Percentiles rank a stretch among this genome's conserved stretches.
Evolutionary conservation across 2,888 invertebrate species (phyloP).

Genomic region (Morpho achilles): DNA sequence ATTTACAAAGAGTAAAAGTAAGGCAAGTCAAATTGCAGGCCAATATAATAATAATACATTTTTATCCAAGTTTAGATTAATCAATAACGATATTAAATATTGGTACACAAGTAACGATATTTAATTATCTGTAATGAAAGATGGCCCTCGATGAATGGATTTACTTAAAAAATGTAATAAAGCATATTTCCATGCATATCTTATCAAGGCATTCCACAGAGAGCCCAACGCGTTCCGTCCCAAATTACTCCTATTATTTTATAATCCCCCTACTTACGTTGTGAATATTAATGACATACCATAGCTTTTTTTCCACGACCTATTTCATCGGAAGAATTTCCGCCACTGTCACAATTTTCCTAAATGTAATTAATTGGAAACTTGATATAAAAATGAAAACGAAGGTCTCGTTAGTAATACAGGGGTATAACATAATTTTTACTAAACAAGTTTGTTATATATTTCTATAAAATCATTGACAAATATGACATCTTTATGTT

Average conservation of each 20-base stretch:
- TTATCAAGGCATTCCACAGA: slow-evolving; percentile 64
- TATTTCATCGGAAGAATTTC: slow-evolving; percentile 61
- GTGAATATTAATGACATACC: slow-evolving; percentile 79
- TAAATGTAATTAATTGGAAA: slow-evolving; percentile 26
- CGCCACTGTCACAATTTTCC: slow-evolving; percentile 54
- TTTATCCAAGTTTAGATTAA: not conserved
- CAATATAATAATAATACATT: not conserved
- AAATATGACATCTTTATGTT: too few species aligned
- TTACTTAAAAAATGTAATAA: slow-evolving; percentile 70
- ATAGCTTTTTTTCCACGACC: slow-evolving; percentile 57
- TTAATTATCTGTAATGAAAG: slow-evolving; percentile 15
- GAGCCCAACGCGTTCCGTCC: slow-evolving; percentile 58
- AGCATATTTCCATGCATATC: slow-evolving; percentile 75
- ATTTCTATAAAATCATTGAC: too few species aligned
- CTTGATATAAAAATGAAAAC: slow-evolving; percentile 1
- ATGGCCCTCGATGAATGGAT: slow-evolving; percentile 25
- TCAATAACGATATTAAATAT: not conserved
- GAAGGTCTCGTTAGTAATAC: slow-evolving; percentile 1
- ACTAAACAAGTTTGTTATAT: too few species aligned
- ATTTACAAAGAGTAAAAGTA: too few species aligned
- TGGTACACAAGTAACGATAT: not conserved
- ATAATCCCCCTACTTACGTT: slow-evolving; percentile 77
- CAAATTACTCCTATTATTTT: slow-evolving; percentile 79
- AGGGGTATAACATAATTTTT: too few species aligned
- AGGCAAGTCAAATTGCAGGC: too few species aligned